phyloP scores from a whole-genome alignment of 2,113 vertebrate genomes.

The Chaetops frenatus region DNA sequence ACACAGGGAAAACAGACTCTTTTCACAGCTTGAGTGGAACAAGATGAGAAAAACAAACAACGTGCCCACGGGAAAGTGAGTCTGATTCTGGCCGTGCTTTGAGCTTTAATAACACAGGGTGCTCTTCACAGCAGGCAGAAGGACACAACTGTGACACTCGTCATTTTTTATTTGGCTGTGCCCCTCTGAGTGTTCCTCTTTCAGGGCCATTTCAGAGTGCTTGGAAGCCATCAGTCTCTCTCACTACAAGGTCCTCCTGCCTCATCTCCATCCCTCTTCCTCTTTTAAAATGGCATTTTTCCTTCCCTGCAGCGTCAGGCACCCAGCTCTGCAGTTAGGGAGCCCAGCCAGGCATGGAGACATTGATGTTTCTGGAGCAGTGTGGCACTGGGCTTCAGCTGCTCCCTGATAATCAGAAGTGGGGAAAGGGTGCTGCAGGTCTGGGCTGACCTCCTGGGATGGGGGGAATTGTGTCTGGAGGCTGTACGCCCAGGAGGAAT shows the following conservation, averaged over 20 bases:
- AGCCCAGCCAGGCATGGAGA: neutral
- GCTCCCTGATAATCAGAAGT: neutral
- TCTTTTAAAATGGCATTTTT: neutral
- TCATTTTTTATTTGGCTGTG: neutral
- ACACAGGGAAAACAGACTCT: neutral
- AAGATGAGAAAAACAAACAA: slow-evolving; percentile 38
- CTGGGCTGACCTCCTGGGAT: neutral
- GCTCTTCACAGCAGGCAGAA: neutral
- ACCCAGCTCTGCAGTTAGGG: neutral
- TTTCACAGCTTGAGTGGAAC: neutral
- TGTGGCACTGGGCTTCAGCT: neutral
- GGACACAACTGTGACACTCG: neutral
- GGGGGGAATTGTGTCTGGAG: neutral
- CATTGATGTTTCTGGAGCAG: neutral
- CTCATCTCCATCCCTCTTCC: neutral
- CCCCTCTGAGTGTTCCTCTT: neutral
- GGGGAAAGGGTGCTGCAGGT: neutral
- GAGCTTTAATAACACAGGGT: neutral
- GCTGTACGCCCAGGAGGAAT: neutral
- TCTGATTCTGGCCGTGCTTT: neutral
- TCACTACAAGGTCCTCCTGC: neutral
- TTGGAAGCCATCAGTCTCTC: neutral
- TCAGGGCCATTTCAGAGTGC: neutral
- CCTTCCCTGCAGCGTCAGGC: neutral
- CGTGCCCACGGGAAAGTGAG: neutral